Base-by-base conservation (phyloP, 2,113 vertebrate species). In the Sarotherodon lohbergeri region DNA sequence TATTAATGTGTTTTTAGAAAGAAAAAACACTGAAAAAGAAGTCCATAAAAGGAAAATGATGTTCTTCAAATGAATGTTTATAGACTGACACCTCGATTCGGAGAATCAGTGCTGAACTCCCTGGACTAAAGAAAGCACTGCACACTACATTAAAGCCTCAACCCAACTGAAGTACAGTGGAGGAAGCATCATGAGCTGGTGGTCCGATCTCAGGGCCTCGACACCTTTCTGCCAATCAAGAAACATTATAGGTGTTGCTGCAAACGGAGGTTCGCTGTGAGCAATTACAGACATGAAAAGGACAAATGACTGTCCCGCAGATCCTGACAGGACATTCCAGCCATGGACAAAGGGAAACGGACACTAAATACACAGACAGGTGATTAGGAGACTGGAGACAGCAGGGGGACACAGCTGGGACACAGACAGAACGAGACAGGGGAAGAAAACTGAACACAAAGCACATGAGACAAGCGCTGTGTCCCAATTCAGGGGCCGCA, bases 41-140 rank as follows among this genome's bases (percentile, higher is more conserved):
- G 14, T 57, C 2, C 9, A 4, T 61, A 19, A 61, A 61, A 61
- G 16, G 0, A 19, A 61, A 61, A 61, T 4, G 2, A 32, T 61
- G 14, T 61, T 17, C 57, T 61, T 17, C 57, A 61, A 61, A 61
- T 0, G 0, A 19, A 29, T 34, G 29, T 10, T 61, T 19, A 34
- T 9, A 34, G 27, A 34, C 5, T 1, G 16, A 17, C 59, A 19
- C 9, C 9, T 11, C 29, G 29, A 32, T 19, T 16, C 59, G 11
- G 16, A 63, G 59, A 34, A 63, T 34, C 59, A 10, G 59, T 19
- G 59, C 29, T 61, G 2, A 61, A 61, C 57, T 16, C 27, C 7
- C 57, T 5, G 27, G 27, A 34, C 16, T 34, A 6, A 2, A 63
- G 29, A 63, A 63, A 63, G 29, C 9, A 2, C 59, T 34, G 59